Evolutionary conservation across 2,113 vertebrate genomes (phyloP).

Genomic region (Mus pahari): DNA sequence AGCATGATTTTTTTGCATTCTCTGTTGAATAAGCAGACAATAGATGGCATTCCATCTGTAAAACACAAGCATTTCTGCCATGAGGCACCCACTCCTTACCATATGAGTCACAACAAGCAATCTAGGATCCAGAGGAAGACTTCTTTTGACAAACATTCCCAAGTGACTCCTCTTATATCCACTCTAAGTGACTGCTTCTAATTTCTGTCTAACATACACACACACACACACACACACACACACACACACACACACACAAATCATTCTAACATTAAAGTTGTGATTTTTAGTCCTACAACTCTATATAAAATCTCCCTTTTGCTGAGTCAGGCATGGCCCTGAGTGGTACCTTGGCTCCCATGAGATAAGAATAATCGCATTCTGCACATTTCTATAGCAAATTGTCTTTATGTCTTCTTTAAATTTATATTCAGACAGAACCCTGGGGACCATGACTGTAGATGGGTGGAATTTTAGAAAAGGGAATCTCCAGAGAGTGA

Average conservation of each 20-base stretch:
- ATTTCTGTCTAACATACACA: not conserved
- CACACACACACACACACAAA: not conserved
- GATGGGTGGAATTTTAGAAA: not conserved
- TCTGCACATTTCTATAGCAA: not conserved
- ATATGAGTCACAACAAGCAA: not conserved
- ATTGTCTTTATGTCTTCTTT: not conserved
- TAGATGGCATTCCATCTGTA: not conserved
- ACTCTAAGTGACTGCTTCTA: not conserved
- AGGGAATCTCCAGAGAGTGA: not conserved
- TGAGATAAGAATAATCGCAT: not conserved
- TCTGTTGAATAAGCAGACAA: not conserved
- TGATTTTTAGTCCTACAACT: not conserved
- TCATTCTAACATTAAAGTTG: not conserved
- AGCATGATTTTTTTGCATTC: not conserved
- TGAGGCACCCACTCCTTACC: not conserved
- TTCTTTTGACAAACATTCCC: not conserved
- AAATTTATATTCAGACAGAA: not conserved
- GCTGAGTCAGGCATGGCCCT: not conserved
- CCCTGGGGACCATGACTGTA: not conserved
- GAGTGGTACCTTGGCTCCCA: not conserved
- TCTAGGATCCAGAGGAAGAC: fast-evolving
- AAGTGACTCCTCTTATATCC: not conserved
- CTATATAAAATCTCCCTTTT: not conserved
- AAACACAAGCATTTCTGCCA: not conserved
- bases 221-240: not conserved